These are phyloP conservation scores for Leptoteleia sp. DNA, from an alignment of 1,140 invertebrate species.

Conservation along the genomic window DNA sequence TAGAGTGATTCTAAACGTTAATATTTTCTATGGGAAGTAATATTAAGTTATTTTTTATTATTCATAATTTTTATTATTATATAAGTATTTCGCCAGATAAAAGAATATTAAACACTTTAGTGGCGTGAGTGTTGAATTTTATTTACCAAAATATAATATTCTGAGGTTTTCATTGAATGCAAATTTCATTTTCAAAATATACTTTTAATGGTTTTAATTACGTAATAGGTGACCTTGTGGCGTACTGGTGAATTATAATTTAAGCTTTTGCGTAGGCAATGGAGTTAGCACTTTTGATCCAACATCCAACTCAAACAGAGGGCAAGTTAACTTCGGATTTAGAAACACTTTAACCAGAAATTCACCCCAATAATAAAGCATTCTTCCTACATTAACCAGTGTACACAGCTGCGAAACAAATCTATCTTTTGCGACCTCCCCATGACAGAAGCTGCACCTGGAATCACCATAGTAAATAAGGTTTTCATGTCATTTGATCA, in stretches of 20 bases:
- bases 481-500: conserved; percentile 19
- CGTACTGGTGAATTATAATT: conserved; percentile 37
- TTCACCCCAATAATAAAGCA: conserved; percentile 44
- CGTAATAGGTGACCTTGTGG: conserved; percentile 25
- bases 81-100: no score
- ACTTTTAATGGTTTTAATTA: conserved; percentile 23
- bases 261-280: conserved; percentile 38
- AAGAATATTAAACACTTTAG: no score
- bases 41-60: no score
- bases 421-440: conserved; percentile 53
- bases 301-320: conserved; percentile 43
- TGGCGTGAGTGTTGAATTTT: no score
- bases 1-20: no score
- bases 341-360: conserved; percentile 67
- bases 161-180: no score
- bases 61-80: no score
- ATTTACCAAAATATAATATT: no score
- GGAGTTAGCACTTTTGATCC: conserved; percentile 60
- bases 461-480: conserved; percentile 61
- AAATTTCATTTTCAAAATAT: no score
- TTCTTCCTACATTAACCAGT: conserved; percentile 63
- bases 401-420: conserved; percentile 65
- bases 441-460: conserved; percentile 17
- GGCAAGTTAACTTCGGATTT: conserved; percentile 65
- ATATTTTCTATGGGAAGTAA: no score